Percentiles rank a stretch among this genome's conserved stretches.
Conservation (phyloP, 2,888 invertebrate species). For the Eupithecia exiguata region DNA sequence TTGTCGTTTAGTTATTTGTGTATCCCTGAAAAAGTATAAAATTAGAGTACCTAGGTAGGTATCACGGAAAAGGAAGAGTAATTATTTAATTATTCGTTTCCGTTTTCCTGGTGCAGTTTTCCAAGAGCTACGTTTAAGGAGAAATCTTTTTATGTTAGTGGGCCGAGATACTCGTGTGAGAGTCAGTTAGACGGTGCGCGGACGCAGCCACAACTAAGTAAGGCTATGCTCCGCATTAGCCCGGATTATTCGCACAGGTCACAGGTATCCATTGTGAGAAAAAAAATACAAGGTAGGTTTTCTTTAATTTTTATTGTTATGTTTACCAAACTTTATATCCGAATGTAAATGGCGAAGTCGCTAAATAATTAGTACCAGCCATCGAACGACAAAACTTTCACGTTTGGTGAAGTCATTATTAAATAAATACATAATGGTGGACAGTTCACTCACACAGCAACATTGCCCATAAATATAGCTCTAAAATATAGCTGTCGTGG, state of each 20-base stretch:
- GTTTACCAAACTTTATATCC: not conserved
- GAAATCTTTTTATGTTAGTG: conserved; percentile 67
- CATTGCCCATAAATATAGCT: too few species aligned
- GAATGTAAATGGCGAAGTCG: too few species aligned
- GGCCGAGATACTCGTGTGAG: conserved; percentile 50
- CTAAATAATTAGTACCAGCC: too few species aligned
- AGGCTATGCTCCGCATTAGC: conserved; percentile 16
- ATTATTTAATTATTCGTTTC: conserved; percentile 32
- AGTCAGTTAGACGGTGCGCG: conserved; percentile 37
- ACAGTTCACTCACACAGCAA: too few species aligned
- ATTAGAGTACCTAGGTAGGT: not conserved
- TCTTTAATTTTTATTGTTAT: not conserved
- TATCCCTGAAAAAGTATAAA: conserved; percentile 55
- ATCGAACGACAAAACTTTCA: too few species aligned
- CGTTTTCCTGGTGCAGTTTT: conserved; percentile 43
- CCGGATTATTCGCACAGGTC: conserved; percentile 5
- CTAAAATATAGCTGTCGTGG: too few species aligned
- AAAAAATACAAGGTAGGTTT: too few species aligned
- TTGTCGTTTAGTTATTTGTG: too few species aligned
- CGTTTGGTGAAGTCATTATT: too few species aligned
- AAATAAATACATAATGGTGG: too few species aligned
- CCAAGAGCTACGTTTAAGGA: conserved; percentile 56
- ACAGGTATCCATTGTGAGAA: not conserved
- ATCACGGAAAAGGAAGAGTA: not conserved
- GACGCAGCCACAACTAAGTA: conserved; percentile 18